Conservation (phyloP, 2,113 vertebrate species). For the Ceyx margarethae region DNA sequence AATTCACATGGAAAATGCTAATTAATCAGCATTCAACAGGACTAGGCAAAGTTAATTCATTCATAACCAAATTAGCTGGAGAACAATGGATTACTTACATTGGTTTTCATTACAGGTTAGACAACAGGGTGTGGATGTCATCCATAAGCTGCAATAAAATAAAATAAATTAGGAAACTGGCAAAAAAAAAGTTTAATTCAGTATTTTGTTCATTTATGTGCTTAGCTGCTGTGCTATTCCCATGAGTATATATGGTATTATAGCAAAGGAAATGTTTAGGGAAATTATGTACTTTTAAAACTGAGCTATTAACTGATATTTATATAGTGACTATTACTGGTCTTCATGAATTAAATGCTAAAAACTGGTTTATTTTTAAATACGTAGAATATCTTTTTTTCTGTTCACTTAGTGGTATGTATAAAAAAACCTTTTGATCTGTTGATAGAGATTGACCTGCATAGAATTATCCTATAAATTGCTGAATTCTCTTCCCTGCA, state of each 20-base stretch:
- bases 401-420: background rate
- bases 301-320: background rate
- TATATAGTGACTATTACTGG: background rate
- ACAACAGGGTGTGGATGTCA: background rate
- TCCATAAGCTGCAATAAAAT: slow-evolving; percentile 44
- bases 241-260: background rate
- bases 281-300: background rate
- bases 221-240: background rate
- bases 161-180: background rate
- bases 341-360: background rate
- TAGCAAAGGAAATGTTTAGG: background rate
- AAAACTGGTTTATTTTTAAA: background rate
- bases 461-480: background rate
- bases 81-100: slow-evolving; percentile 42
- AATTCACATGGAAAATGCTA: background rate
- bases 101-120: background rate
- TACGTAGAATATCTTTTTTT: background rate
- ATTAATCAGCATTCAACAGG: background rate
- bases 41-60: background rate
- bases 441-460: background rate
- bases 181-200: background rate
- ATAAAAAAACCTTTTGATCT: background rate
- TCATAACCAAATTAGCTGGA: background rate
- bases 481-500: background rate
- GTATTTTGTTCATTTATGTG: background rate